Evolutionary conservation across 2,113 vertebrate species (phyloP).

Genomic region (Centropristis striata): DNA sequence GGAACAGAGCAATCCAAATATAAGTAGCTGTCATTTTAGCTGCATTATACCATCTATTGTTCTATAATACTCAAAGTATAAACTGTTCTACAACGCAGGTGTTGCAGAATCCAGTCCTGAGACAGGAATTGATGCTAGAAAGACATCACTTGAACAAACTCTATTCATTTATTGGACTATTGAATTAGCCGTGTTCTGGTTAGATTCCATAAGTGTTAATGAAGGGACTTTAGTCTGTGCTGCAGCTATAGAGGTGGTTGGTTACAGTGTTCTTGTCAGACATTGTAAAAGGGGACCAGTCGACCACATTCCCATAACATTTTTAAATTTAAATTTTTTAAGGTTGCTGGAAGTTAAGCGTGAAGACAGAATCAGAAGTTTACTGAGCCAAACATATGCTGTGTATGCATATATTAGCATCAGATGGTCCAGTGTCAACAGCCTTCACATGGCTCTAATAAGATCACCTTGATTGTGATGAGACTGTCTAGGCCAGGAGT

Average conservation of each 20-base stretch:
- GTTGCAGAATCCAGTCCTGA: neutral
- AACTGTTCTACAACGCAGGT: neutral
- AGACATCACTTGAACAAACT: neutral
- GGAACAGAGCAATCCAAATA: no score
- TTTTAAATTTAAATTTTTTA: neutral
- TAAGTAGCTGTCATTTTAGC: no score
- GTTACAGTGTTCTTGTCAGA: neutral
- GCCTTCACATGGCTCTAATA: no score
- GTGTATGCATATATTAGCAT: no score
- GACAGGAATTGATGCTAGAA: no score
- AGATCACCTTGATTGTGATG: no score
- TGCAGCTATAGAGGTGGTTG: neutral
- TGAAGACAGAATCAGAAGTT: neutral
- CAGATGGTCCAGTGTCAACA: no score
- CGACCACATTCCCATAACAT: neutral
- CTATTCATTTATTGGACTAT: neutral
- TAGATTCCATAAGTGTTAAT: no score
- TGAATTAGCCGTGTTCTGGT: no score
- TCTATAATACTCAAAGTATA: neutral
- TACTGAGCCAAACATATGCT: neutral
- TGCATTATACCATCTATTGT: neutral
- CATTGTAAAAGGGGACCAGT: neutral
- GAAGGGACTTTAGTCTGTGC: neutral
- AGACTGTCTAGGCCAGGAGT: no score
- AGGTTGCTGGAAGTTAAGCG: neutral